Evolutionary conservation across 1,140 invertebrate species (phyloP).

Genomic region (Drosophila miranda): DNA sequence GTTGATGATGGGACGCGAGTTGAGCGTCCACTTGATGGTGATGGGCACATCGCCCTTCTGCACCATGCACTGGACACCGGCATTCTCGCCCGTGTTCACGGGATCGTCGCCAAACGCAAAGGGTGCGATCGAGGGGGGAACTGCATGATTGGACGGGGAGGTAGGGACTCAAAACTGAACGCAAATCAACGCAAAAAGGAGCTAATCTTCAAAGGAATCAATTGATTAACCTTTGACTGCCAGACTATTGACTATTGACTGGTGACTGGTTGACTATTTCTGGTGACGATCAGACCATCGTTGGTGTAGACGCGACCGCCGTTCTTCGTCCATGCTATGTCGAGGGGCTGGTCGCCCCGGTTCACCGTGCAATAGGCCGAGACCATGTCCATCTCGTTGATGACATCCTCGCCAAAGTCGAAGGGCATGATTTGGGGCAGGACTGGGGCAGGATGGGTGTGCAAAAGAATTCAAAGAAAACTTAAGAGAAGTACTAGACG

Average conservation of each 20-base stretch:
- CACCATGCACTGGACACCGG: constrained; percentile 88
- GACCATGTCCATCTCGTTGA: constrained; percentile 87
- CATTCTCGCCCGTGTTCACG: constrained; percentile 89
- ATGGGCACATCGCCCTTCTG: constrained; percentile 89
- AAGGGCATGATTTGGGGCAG: constrained; percentile 87
- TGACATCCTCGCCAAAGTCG: constrained; percentile 87
- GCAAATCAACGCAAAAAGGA: constrained; percentile 29
- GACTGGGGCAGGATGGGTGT: constrained; percentile 83
- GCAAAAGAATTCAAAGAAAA: constrained; percentile 34
- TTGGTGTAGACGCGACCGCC: constrained; percentile 74
- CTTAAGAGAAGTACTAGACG: constrained; percentile 11
- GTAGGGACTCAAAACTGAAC: constrained; percentile 20
- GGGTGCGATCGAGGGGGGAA: constrained; percentile 83
- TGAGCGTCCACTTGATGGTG: constrained; percentile 86
- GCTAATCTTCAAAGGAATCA: neutral
- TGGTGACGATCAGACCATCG: constrained; percentile 84
- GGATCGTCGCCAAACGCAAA: constrained; percentile 88
- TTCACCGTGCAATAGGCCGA: constrained; percentile 90
- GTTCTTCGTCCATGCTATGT: constrained; percentile 87
- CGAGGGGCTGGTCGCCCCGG: constrained; percentile 92
- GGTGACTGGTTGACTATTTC: constrained; percentile 86
- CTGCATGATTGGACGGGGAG: constrained; percentile 46
- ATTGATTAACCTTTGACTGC: constrained; percentile 85
- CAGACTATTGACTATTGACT: no score
- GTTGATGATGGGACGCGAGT: constrained; percentile 71